Evolutionary conservation across 2,888 invertebrate species (phyloP), one percentile per base, ranked within the genome.

Genomic region (Yponomeuta plumbellus): DNA sequence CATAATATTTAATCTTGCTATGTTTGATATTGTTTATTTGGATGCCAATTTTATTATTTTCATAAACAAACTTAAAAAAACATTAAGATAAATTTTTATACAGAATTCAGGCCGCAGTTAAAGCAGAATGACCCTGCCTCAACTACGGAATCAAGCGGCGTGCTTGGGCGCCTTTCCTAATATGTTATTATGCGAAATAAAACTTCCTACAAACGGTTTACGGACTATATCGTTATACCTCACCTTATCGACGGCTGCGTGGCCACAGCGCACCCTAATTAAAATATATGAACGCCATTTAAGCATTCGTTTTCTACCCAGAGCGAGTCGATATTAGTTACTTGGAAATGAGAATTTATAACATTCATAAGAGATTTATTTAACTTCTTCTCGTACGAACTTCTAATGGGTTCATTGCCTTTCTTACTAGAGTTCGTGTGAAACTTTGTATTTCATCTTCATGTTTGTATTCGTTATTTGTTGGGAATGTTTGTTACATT

Each of bases 181-280:
- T 88, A 82, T 86, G 87, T 87, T 88, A 86, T 87, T 87, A 89
- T 80, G 83, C 80, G 86, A 84, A 86, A 88, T 88, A 88, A 86
- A 87, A 84, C 80, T 59, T 40, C 59, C 22, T 64, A 64, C 26
- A 65, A 65, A 59, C 40, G 59, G n/a, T 65, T 65, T 65, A 65
- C 59, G 59, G 59, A 61, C 63, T 59, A 44, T 76, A 75, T 75
- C 76, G 76, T 80, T 81, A 80, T 80, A 76, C 80, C 76, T 34
- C 75, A 77, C 79, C 79, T 82, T 84, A 87, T 86, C 85, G 84
- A 84, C 79, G 80, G 76, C 79, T 78, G 79, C 83, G 81, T 83
- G 83, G 80, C 77, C 81, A 83, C 80, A 78, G 76, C 72, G 76
- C 72, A 75, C 79, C 80, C 78, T 88, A 88, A 88, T 88, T 88